A percentile compares a stretch with the other conserved stretches of the same genome.
Conservation (phyloP, 2,888 invertebrate genomes). For the Eristalis pertinax region DNA sequence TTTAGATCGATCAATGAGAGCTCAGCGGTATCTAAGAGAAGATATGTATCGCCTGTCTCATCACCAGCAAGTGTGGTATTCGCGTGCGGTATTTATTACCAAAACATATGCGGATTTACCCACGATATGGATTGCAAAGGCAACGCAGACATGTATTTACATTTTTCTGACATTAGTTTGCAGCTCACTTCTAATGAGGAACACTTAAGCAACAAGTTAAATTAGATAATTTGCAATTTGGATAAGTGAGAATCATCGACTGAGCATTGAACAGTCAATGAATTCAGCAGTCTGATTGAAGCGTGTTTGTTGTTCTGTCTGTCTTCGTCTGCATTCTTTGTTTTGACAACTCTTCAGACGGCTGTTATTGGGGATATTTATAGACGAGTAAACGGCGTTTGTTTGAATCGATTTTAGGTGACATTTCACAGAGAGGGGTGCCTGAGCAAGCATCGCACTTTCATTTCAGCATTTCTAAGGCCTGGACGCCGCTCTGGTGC, state of each 20-base stretch:
- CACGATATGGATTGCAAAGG: background rate
- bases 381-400: background rate
- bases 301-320: background rate
- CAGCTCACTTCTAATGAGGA: background rate
- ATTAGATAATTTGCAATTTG: background rate
- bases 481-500: background rate
- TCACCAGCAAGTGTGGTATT: background rate
- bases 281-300: background rate
- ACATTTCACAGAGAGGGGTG: background rate
- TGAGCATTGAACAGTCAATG: background rate
- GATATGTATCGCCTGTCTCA: background rate
- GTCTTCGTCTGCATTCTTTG: background rate
- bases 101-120: too few relatives aligned
- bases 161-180: background rate
- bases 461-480: background rate
- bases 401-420: background rate
- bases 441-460: background rate
- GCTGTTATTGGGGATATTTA: background rate
- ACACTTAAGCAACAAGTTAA: background rate
- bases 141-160: background rate
- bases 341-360: background rate
- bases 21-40: conserved; percentile 27
- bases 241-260: background rate
- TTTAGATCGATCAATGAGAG: background rate
- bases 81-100: background rate